phyloP scores from a whole-genome alignment of 2,888 invertebrate genomes.

The Acholoe squamosa region DNA sequence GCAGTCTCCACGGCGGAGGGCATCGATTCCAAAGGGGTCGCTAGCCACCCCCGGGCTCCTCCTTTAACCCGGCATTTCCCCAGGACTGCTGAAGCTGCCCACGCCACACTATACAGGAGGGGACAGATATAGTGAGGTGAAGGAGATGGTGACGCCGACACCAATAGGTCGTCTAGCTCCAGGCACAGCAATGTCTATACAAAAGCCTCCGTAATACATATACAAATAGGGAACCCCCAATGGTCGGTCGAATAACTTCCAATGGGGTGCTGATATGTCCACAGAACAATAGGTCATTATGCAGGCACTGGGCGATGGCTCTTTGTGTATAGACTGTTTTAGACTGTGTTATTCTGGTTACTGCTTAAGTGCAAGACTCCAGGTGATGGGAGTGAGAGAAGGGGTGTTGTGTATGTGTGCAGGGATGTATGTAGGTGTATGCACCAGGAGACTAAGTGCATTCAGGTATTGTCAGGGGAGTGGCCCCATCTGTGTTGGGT shows the following conservation, averaged over 20 bases:
- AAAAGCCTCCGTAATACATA: too few species aligned
- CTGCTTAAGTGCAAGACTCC: not conserved
- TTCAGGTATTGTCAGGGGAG: not conserved
- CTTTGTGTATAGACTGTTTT: not conserved
- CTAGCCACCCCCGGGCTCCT: not conserved
- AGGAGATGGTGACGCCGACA: slow-evolving; percentile 2
- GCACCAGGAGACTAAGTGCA: not conserved
- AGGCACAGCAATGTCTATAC: not conserved
- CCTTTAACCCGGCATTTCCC: slow-evolving; percentile 33
- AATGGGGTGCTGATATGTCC: too few species aligned
- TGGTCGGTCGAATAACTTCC: too few species aligned
- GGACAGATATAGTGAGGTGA: not conserved
- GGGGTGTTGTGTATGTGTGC: not conserved
- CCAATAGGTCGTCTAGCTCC: not conserved
- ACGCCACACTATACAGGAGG: not conserved
- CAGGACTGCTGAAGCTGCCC: not conserved
- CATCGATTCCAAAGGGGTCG: slow-evolving; percentile 7
- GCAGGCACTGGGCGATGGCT: not conserved
- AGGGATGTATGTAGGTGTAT: not conserved
- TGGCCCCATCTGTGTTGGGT: too few species aligned
- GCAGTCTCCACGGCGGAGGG: not conserved
- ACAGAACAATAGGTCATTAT: not conserved
- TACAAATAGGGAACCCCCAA: too few species aligned
- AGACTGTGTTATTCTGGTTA: not conserved
- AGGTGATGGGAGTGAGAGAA: not conserved